Conservation (phyloP, 2,797 vertebrate species). For the Erpetoichthys calabaricus region DNA sequence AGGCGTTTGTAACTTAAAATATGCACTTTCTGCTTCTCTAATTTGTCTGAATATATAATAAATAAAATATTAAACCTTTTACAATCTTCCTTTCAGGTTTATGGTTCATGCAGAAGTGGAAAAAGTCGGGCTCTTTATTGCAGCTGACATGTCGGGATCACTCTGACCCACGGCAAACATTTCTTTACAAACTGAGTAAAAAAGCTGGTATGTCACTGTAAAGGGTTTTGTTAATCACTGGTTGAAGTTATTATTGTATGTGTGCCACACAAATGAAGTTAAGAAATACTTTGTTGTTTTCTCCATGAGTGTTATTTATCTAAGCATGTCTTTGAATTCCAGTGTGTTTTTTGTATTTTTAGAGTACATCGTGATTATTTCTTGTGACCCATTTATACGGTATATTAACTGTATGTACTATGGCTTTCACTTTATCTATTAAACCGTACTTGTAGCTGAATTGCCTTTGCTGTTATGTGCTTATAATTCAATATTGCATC, state of each 20-base stretch:
- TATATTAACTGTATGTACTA: too few relatives aligned
- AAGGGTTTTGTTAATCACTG: not conserved
- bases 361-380: too few relatives aligned
- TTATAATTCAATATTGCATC: too few relatives aligned
- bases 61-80: not conserved
- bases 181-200: conserved; percentile 96
- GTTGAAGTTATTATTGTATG: not conserved
- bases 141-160: conserved; percentile 93
- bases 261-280: not conserved
- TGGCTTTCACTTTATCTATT: too few relatives aligned
- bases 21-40: not conserved
- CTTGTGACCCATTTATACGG: too few relatives aligned
- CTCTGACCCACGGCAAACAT: conserved; percentile 92
- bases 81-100: conserved; percentile 53
- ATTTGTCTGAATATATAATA: not conserved
- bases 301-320: too few relatives aligned
- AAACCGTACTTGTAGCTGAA: too few relatives aligned
- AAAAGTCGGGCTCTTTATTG: conserved; percentile 91
- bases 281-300: too few relatives aligned
- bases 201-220: conserved; percentile 70
- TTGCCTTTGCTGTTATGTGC: too few relatives aligned
- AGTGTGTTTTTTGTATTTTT: too few relatives aligned
- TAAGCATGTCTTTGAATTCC: too few relatives aligned
- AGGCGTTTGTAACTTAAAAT: too few relatives aligned
- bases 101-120: conserved; percentile 99